Conservation (phyloP, 2,113 vertebrate genomes). For the Bagarius yarrelli region DNA sequence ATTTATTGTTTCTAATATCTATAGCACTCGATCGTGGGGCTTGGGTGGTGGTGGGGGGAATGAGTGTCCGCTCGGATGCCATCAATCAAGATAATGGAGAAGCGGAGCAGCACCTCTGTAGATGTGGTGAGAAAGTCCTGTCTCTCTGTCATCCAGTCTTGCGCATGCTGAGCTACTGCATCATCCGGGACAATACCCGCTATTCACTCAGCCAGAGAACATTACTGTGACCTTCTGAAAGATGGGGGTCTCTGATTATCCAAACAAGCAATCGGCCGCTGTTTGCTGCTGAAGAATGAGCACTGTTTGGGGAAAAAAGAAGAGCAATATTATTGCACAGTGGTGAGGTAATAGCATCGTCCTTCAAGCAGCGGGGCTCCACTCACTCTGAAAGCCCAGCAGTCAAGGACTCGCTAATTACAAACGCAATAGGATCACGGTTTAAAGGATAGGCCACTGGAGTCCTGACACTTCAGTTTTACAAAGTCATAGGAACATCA, state of each 20-base stretch:
- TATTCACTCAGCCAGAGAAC: slow-evolving; percentile 24
- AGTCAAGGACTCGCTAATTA: slow-evolving; percentile 56
- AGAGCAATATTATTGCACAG: not conserved
- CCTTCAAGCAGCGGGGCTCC: slow-evolving; percentile 41
- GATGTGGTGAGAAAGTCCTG: slow-evolving; percentile 21
- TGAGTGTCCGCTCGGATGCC: slow-evolving; percentile 21
- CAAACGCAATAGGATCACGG: slow-evolving; percentile 50
- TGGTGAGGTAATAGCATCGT: slow-evolving; percentile 24
- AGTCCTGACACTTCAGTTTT: slow-evolving; percentile 53
- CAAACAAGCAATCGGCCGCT: slow-evolving; percentile 29
- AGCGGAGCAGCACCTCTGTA: slow-evolving; percentile 38
- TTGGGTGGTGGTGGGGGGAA: not conserved
- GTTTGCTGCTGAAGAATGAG: slow-evolving; percentile 20
- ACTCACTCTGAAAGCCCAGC: slow-evolving; percentile 29
- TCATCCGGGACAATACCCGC: slow-evolving; percentile 28
- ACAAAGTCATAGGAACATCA: slow-evolving; percentile 52
- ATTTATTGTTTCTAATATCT: slow-evolving; percentile 55
- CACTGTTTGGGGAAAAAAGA: slow-evolving; percentile 19
- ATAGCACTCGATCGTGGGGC: slow-evolving; percentile 31
- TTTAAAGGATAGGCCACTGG: slow-evolving; percentile 44
- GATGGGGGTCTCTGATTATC: slow-evolving; percentile 37
- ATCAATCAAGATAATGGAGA: slow-evolving; percentile 51
- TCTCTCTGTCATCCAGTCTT: slow-evolving; percentile 19
- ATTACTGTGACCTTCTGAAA: slow-evolving; percentile 27
- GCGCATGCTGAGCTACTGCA: slow-evolving; percentile 3